These are phyloP conservation scores for Cinclus cinclus DNA, from an alignment of 2,113 vertebrate species.

Conservation along the genomic window DNA sequence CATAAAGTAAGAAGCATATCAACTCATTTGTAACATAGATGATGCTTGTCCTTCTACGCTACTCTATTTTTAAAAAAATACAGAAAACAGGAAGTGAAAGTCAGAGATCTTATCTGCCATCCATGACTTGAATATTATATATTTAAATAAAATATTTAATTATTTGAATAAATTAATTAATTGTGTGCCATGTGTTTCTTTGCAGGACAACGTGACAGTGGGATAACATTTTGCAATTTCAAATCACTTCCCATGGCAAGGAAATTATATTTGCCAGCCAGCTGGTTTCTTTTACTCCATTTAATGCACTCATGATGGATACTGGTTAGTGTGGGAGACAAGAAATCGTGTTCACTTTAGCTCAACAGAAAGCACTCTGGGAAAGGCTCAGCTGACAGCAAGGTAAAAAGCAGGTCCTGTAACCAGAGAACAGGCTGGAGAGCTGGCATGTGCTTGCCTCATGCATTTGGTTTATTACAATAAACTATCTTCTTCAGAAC, in stretches of 20 bases:
- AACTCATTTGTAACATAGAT: neutral
- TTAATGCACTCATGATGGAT: neutral
- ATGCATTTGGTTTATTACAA: neutral
- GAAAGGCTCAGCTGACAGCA: neutral
- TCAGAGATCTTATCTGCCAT: neutral
- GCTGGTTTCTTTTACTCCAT: neutral
- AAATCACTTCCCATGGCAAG: slow-evolving; percentile 15
- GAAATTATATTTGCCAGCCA: neutral
- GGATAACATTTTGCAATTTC: slow-evolving; percentile 32
- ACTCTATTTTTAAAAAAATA: neutral
- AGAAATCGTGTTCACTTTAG: neutral
- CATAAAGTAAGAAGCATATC: neutral
- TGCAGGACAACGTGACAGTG: slow-evolving; percentile 1
- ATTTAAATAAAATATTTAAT: neutral
- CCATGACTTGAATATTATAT: neutral
- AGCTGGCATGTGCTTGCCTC: neutral
- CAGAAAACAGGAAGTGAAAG: neutral
- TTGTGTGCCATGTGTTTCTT: neutral
- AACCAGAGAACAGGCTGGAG: neutral
- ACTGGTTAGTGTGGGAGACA: neutral
- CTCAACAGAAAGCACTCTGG: neutral
- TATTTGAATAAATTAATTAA: neutral
- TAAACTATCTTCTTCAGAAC: neutral
- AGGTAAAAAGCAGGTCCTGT: neutral
- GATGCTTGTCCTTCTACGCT: neutral